Percentiles rank a stretch among this genome's conserved stretches.
phyloP scores from a whole-genome alignment of 1,140 invertebrate species.

The Samia ricini region DNA sequence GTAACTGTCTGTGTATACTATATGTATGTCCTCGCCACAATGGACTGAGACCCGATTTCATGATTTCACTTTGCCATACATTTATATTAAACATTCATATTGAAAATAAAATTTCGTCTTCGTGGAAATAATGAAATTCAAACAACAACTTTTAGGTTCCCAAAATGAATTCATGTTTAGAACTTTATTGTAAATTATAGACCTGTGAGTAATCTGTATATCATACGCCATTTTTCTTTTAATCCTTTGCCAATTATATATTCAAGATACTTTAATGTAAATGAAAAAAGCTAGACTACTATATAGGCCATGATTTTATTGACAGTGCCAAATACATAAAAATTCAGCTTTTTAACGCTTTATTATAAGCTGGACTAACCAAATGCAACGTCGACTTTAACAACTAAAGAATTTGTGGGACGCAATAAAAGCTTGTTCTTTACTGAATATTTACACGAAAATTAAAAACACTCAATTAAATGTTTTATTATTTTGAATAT shows the following conservation, averaged over 20 bases:
- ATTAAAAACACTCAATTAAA: conserved; percentile 6
- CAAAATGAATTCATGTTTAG: no score
- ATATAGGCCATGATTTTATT: not conserved
- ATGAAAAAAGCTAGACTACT: no score
- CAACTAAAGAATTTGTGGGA: conserved; percentile 2
- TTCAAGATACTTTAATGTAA: no score
- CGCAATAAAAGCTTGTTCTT: conserved; percentile 11
- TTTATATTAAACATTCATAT: not conserved
- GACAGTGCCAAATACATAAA: not conserved
- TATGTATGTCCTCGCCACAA: not conserved
- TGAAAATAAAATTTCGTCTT: no score
- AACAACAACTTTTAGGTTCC: no score
- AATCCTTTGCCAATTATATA: no score
- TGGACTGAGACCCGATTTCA: not conserved
- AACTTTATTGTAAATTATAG: no score
- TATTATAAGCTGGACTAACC: not conserved
- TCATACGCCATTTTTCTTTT: no score
- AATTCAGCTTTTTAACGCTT: not conserved
- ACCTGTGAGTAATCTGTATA: no score
- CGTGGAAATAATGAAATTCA: no score
- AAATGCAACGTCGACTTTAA: not conserved
- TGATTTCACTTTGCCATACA: not conserved
- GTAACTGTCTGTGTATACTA: not conserved
- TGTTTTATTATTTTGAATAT: conserved; percentile 1
- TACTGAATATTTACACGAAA: not conserved